Evolutionary conservation across 2,888 invertebrate species (phyloP), one percentile per base, ranked within the genome.

Genomic region (Petrolisthes cinctipes): DNA sequence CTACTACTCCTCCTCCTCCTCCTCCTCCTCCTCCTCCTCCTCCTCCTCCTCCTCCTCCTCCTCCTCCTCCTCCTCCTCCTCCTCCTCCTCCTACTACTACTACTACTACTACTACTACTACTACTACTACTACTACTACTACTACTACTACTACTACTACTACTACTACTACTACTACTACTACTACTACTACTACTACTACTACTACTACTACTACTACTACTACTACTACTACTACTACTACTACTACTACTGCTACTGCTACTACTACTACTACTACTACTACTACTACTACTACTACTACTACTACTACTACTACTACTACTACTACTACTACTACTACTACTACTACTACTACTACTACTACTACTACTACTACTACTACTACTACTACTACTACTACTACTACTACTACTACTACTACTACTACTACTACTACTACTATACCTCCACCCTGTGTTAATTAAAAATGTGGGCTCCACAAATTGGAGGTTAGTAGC

Each of bases 341-440:
- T 61, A 61, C 61, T 61, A 14, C 61, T 61, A 61, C 61, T 61
- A 61, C 61, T 61, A 61, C 61, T 61, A 61, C 61, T 61, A 61
- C 61, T 61, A 61, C 61, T 61, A 61, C 61, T 61, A 14, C 61
- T 61, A 61, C 61, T 61, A 61, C 61, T 61, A 61, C 61, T 61
- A 61, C 61, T 61, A 61, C 61, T 61, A 61, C 61, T 61, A 14
- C 61, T 61, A 61, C 61, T 61, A 61, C 61, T 61, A 61, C 61
- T 61, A 61, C 61, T 61, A 61, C 61, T 61, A 61, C 61, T 61
- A 61, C 61, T 61, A 14, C 61, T 61, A 61, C 61, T 61, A 61
- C 61, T 75, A 75, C 75, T 75, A 7, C 75, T 75, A n/a, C 75
- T 75, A n/a, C 75, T 75, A n/a, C 75, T 75, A n/a, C 75, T 75